Conservation (phyloP, 2,888 invertebrate genomes). For the Trachelus troglodyta region DNA sequence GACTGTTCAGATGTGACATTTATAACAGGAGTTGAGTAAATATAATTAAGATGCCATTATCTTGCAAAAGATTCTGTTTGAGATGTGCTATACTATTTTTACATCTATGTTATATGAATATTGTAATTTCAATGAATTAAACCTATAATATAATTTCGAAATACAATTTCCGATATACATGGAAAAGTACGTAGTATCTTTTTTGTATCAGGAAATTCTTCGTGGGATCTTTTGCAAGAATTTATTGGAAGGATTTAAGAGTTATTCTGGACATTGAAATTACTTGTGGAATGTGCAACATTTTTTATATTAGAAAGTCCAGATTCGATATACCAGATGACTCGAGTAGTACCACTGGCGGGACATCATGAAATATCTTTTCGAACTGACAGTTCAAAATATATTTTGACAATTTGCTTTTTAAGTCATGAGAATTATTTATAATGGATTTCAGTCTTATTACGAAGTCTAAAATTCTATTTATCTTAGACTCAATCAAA, state of each 20-base stretch:
- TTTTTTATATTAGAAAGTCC: too few species aligned
- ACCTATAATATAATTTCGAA: not conserved
- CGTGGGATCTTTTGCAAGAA: not conserved
- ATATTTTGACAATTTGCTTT: not conserved
- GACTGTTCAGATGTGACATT: not conserved
- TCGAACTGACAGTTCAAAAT: not conserved
- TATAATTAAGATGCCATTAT: not conserved
- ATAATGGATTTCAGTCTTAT: not conserved
- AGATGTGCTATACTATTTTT: not conserved
- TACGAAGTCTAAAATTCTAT: not conserved
- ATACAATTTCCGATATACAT: not conserved
- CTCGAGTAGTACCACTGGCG: not conserved
- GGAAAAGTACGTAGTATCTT: not conserved
- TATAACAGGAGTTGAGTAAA: not conserved
- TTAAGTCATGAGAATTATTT: not conserved
- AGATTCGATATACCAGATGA: not conserved
- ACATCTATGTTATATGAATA: too few species aligned
- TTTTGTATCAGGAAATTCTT: not conserved
- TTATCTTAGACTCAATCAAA: not conserved
- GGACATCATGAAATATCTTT: not conserved
- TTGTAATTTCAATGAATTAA: not conserved
- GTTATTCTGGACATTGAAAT: too few species aligned
- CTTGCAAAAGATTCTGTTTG: not conserved
- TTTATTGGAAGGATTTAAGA: too few species aligned
- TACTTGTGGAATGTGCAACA: too few species aligned